Evolutionary conservation across 2,888 invertebrate species (phyloP), one percentile per base, ranked within the genome.

Genomic region (Drosophila recens): DNA sequence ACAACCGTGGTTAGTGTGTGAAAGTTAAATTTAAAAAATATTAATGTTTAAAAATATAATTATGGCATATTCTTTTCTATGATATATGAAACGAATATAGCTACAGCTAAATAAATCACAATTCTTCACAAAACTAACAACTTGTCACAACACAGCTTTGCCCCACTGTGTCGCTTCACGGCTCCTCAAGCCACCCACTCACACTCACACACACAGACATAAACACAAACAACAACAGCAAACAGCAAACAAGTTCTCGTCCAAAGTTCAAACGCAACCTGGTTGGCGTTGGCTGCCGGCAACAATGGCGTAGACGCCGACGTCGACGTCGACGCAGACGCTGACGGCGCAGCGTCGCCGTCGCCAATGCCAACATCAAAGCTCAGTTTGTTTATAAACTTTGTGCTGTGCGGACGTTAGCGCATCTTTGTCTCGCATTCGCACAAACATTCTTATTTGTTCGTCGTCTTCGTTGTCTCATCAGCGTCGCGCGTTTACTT

Each of bases 311-410:
- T 20, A 17, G 27, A 42, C 52, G 61, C 30, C 58, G 45, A 48
- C 61, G 67, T 23, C 64, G 27, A 49, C 67, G 34, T 23, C 23
- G 23, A 4, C 23, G 23, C 4, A 1, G 13, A 36, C 13, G 36
- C 36, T 42, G 33, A 33, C 36, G 72, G 34, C 23, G 43, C 38
- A 40, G 4, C 38, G 23, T n/a, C 33, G 73, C 46, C 30, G 40
- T 30, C 54, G 36, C n/a, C 49, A 43, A 67, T 42, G 67, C 40
- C 53, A 52, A 38, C 61, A n/a, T n/a, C 17, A 57, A 48, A 63
- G 61, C 61, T 69, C 70, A 80, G 85, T 85, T 85, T 85, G 85
- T 89, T 85, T 89, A 84, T 80, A 72, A 82, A 89, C 82, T 70
- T 75, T 75, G 77, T 75, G 75, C 71, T 54, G 82, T 70, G 56